phyloP scores from a whole-genome alignment of 2,113 vertebrate species.

The Sigmodon hispidus region DNA sequence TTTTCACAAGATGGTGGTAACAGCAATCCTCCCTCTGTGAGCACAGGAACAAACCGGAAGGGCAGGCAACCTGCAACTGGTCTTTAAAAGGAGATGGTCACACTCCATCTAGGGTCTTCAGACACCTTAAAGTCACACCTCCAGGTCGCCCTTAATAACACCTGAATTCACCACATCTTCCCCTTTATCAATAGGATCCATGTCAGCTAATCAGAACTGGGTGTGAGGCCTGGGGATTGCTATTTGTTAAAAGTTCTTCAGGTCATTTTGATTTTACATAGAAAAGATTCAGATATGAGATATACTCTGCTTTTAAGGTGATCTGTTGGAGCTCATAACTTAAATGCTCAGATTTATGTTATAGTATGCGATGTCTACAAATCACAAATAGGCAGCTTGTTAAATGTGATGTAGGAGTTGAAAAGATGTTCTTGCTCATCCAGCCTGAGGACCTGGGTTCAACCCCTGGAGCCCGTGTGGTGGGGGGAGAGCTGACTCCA shows the following conservation, averaged over 20 bases:
- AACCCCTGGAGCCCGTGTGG: not conserved
- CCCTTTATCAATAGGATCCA: too few species aligned
- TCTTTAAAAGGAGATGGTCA: too few species aligned
- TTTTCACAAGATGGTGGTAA: too few species aligned
- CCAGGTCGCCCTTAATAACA: too few species aligned
- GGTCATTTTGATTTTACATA: not conserved
- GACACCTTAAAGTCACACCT: too few species aligned
- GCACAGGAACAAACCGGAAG: too few species aligned
- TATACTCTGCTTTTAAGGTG: not conserved
- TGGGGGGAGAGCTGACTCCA: not conserved
- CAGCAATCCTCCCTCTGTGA: too few species aligned
- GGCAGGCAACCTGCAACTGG: too few species aligned
- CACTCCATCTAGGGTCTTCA: too few species aligned
- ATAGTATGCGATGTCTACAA: not conserved
- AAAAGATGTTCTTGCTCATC: not conserved
- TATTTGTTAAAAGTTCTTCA: not conserved
- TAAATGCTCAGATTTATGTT: not conserved
- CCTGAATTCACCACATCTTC: too few species aligned
- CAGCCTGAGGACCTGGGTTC: not conserved
- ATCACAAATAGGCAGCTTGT: not conserved
- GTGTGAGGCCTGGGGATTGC: not conserved
- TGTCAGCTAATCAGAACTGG: not conserved
- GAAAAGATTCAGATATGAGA: constrained; percentile 7
- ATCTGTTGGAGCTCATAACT: not conserved
- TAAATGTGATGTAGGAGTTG: not conserved